Conservation (phyloP, 2,797 vertebrate genomes). For the Avahi laniger region DNA sequence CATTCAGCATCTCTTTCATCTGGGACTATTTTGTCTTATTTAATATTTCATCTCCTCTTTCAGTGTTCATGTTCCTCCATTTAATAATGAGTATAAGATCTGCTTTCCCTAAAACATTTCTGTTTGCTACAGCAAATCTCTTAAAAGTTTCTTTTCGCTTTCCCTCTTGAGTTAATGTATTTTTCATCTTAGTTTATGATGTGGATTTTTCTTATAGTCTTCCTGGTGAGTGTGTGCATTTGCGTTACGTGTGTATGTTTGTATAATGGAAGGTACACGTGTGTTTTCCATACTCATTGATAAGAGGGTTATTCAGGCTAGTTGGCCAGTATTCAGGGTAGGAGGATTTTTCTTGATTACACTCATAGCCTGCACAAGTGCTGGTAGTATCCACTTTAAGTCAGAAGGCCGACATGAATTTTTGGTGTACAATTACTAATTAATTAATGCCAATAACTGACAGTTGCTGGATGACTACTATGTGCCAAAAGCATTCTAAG, state of each 20-base stretch:
- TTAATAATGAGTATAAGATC: constrained; percentile 31
- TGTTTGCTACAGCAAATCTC: background rate
- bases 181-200: background rate
- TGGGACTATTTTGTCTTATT: constrained; percentile 58
- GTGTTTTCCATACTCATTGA: background rate
- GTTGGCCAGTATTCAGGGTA: background rate
- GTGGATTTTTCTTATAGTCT: background rate
- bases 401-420: background rate
- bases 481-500: background rate
- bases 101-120: constrained; percentile 3
- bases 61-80: background rate
- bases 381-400: background rate
- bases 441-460: background rate
- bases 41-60: constrained; percentile 54
- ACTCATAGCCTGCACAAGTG: background rate
- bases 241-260: background rate
- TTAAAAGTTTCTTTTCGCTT: background rate
- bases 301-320: background rate
- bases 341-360: background rate
- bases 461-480: background rate
- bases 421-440: background rate
- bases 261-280: background rate
- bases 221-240: background rate
- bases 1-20: constrained; percentile 29
- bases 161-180: background rate